Base-by-base conservation (phyloP, 2,113 vertebrate genomes). In the Zosterops lateralis region DNA sequence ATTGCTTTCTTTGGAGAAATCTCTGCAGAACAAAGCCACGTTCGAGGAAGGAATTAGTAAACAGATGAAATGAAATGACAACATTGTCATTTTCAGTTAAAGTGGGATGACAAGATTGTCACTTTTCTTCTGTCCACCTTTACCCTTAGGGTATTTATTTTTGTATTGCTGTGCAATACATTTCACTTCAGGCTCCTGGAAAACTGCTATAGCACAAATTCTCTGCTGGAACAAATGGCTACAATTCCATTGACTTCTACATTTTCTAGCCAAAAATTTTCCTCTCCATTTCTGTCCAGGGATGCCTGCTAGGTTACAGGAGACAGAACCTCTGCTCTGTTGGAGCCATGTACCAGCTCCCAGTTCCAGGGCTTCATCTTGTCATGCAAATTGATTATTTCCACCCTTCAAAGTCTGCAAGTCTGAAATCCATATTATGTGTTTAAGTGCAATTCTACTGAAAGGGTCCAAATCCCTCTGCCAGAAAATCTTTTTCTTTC, bases 361-460 rank as follows among this genome's bases (percentile, higher is more conserved):
- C 36, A 44, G 72, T 67, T 83, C 78, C 79, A 61, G 74, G 47
- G 38, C 78, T 80, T 74, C 48, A 19, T 56, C 87, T 61, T 61
- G 62, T 87, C 84, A 82, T 1, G 9, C 24, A 92, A 94, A 96
- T 93, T 94, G 79, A 92, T 95, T 91, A 87, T 85, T 95, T 96
- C 95, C 91, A 89, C 78, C 48, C 22, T 77, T 95, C 92, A 87
- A 92, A 95, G 71, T 36, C 90, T 7, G 1, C 14, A 24, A 17
- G 72, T 44, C 91, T 94, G 84, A 95, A 95, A 94, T 80, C 87
- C 78, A 29, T 74, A 60, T 80, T 73, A 77, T 15, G 40, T 3
- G 0, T 92, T 90, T 81, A 71, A 95, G 57, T 85, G 78, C 72
- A 88, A 64, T 85, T 76, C 86, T 85, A 61, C 74, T 77, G 92